phyloP scores from a whole-genome alignment of 2,113 vertebrate genomes.

The Tenebrosternarchus preto region DNA sequence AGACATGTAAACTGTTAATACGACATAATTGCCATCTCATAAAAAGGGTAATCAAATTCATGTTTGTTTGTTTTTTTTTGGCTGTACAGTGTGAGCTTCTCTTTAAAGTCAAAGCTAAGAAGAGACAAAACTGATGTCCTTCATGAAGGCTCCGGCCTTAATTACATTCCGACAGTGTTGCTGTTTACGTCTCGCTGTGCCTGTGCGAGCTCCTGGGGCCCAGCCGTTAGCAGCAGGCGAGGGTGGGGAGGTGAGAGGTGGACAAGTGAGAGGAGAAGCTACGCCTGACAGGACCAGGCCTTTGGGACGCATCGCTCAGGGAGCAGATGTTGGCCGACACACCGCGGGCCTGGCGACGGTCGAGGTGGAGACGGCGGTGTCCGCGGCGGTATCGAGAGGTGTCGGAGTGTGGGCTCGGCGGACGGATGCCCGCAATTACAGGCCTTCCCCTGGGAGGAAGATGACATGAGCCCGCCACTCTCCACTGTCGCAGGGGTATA shows the following conservation, averaged over 20 bases:
- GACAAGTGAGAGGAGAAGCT: constrained; percentile 81
- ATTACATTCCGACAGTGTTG: constrained; percentile 57
- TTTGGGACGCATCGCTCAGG: constrained; percentile 83
- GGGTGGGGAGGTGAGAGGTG: constrained; percentile 87
- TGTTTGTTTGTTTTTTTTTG: constrained; percentile 9
- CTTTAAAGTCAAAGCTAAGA: constrained; percentile 20
- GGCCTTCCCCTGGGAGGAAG: constrained; percentile 91
- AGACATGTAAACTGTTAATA: neutral
- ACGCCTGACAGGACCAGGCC: constrained; percentile 89
- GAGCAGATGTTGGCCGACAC: constrained; percentile 95
- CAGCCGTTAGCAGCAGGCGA: constrained; percentile 90
- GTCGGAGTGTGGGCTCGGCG: constrained; percentile 82
- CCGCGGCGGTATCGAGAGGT: constrained; percentile 65
- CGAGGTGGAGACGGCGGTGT: constrained; percentile 78
- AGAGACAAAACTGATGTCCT: constrained; percentile 36
- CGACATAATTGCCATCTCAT: neutral
- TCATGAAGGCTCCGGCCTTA: constrained; percentile 45
- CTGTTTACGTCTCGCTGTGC: constrained; percentile 63
- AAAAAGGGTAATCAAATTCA: neutral
- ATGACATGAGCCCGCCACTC: constrained; percentile 95
- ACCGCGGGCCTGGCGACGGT: constrained; percentile 93
- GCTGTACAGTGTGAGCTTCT: neutral
- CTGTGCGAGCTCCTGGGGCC: constrained; percentile 75
- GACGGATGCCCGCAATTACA: constrained; percentile 99
- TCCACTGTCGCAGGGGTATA: constrained; percentile 91